Conservation (phyloP, 2,797 vertebrate species). For the Siniperca obscura region DNA sequence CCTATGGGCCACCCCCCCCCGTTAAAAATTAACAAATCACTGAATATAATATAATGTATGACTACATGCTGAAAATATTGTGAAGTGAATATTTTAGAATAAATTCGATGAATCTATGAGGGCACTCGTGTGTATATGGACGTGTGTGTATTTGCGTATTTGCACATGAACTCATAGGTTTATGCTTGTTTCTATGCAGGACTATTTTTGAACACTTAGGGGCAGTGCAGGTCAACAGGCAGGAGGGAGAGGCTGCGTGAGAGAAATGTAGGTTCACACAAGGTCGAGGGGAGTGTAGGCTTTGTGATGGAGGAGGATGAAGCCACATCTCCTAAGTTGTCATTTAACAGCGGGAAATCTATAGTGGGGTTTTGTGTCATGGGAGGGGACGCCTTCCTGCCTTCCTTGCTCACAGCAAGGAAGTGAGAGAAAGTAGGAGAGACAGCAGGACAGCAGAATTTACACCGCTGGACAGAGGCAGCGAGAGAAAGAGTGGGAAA, state of each 20-base stretch:
- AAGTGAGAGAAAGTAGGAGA: slow-evolving; percentile 27
- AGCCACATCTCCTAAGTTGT: background rate
- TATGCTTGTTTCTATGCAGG: slow-evolving; percentile 37
- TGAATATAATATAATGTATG: background rate
- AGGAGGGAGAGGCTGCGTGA: slow-evolving; percentile 10
- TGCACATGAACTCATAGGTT: background rate
- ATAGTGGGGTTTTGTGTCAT: slow-evolving; percentile 33
- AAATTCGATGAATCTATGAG: background rate
- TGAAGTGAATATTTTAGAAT: background rate
- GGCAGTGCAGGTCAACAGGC: slow-evolving; percentile 64
- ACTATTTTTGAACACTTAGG: slow-evolving; percentile 64
- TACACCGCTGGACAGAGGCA: slow-evolving; percentile 16
- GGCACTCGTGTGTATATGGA: background rate
- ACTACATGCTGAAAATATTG: background rate
- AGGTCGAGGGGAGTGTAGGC: slow-evolving; percentile 15
- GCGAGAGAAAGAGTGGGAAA: slow-evolving; percentile 18
- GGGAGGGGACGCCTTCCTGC: background rate
- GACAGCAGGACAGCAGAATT: slow-evolving; percentile 31
- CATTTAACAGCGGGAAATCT: slow-evolving; percentile 23
- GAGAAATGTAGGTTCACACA: slow-evolving; percentile 28
- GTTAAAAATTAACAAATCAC: no score
- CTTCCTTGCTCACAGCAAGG: no score
- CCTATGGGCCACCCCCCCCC: no score
- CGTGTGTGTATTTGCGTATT: background rate
- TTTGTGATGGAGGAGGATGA: slow-evolving; percentile 29